A percentile compares a stretch with the other conserved stretches of the same genome.
Conservation (phyloP, 2,113 vertebrate genomes). For the Oplegnathus fasciatus region DNA sequence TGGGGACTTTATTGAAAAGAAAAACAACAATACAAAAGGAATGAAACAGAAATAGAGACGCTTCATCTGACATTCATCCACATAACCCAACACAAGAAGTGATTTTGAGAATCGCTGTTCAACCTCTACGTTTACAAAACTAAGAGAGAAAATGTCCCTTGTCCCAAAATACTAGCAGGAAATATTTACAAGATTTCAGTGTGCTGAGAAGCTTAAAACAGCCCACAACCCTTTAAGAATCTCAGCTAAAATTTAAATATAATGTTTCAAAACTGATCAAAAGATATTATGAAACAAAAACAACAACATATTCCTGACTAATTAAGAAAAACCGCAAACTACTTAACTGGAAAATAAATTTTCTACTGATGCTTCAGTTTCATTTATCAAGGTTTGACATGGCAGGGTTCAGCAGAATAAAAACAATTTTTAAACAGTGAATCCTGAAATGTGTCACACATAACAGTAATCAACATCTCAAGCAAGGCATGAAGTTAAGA, state of each 20-base stretch:
- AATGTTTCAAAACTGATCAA: not conserved
- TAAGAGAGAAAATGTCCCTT: no score
- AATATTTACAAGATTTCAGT: no score
- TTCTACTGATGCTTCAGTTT: no score
- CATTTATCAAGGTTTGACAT: no score
- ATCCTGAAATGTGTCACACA: no score
- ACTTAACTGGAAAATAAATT: no score
- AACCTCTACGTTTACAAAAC: not conserved
- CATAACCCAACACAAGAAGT: not conserved
- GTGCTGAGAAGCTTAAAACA: not conserved
- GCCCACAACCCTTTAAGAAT: not conserved
- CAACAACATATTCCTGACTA: not conserved
- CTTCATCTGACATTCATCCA: not conserved
- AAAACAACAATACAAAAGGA: not conserved
- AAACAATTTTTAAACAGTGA: no score
- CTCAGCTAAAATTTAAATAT: not conserved
- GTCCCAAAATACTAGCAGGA: no score
- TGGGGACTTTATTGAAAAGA: slow-evolving; percentile 40
- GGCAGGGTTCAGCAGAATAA: no score
- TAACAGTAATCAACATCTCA: no score
- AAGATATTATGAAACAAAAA: not conserved
- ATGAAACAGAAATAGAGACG: not conserved
- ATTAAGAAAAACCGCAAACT: not conserved
- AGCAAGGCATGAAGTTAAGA: no score
- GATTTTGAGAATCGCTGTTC: not conserved